Evolutionary conservation across 2,888 invertebrate genomes (phyloP).

Genomic region (Cheiracanthium punctorium): DNA sequence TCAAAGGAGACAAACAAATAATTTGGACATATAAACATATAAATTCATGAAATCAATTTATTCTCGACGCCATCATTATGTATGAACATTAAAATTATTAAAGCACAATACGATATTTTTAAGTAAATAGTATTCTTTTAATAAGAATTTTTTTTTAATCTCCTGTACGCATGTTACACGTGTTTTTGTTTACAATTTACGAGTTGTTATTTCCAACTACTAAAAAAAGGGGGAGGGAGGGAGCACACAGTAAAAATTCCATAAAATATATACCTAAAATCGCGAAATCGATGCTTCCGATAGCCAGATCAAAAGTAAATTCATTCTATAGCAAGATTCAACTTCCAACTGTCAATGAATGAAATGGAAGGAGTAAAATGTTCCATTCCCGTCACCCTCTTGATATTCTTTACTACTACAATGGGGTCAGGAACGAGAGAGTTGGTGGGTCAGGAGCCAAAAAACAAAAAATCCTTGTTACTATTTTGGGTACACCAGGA

Average conservation of each 20-base stretch:
- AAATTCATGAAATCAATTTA: too few species aligned
- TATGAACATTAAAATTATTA: too few species aligned
- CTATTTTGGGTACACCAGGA: conserved; percentile 50
- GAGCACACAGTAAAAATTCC: neutral
- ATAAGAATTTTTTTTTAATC: too few species aligned
- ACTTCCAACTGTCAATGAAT: neutral
- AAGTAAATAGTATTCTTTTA: too few species aligned
- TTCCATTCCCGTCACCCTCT: neutral
- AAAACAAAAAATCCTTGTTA: conserved; percentile 53
- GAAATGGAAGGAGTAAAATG: neutral
- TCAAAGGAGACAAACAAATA: too few species aligned
- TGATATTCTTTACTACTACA: neutral
- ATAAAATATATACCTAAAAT: neutral
- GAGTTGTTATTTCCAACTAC: neutral
- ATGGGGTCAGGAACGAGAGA: conserved; percentile 54
- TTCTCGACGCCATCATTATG: too few species aligned
- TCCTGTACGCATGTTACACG: too few species aligned
- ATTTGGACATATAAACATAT: too few species aligned
- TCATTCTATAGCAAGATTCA: too few species aligned
- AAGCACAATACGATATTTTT: too few species aligned
- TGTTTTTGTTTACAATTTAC: too few species aligned
- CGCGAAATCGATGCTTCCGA: neutral
- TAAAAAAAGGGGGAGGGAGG: neutral
- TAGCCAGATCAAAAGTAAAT: neutral
- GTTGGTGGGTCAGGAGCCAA: conserved; percentile 66